Evolutionary conservation across 2,888 invertebrate genomes (phyloP).

Genomic region (Camponotus fellah): DNA sequence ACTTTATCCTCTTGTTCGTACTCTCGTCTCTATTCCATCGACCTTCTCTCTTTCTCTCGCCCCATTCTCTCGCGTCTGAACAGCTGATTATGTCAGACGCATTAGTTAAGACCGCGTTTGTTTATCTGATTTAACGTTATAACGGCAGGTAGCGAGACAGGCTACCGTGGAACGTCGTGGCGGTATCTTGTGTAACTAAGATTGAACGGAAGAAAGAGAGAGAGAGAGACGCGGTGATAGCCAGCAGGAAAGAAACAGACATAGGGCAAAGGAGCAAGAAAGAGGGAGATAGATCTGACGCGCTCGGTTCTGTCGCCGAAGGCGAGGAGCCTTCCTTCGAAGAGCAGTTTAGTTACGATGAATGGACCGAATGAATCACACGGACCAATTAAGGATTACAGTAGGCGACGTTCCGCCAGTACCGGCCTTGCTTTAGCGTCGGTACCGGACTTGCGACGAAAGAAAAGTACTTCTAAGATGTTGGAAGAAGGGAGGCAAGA

Average conservation of each 20-base stretch:
- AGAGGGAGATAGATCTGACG: constrained; percentile 54
- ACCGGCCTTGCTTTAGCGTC: constrained; percentile 29
- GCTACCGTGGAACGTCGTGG: constrained; percentile 76
- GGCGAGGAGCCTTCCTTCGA: constrained; percentile 77
- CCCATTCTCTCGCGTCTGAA: constrained; percentile 57
- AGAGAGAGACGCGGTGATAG: constrained; percentile 18
- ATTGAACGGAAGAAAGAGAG: constrained; percentile 47
- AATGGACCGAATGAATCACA: constrained; percentile 84
- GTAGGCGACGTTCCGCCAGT: constrained; percentile 67
- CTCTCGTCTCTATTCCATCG: background rate
- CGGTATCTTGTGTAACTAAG: constrained; percentile 72
- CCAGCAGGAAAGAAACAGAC: constrained; percentile 33
- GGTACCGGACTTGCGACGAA: constrained; percentile 53
- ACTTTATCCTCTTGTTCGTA: background rate
- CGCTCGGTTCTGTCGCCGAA: constrained; percentile 76
- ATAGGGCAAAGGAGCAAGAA: constrained; percentile 14
- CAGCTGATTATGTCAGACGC: constrained; percentile 82
- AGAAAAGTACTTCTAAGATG: constrained; percentile 49
- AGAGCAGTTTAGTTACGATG: constrained; percentile 80
- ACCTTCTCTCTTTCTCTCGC: background rate
- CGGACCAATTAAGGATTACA: constrained; percentile 84
- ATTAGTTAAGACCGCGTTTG: constrained; percentile 80
- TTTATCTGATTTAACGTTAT: constrained; percentile 83
- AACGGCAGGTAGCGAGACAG: constrained; percentile 78
- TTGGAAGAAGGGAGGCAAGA: background rate